phyloP scores from a whole-genome alignment of 2,888 invertebrate species.

The Scrobipalpa atriplicella region DNA sequence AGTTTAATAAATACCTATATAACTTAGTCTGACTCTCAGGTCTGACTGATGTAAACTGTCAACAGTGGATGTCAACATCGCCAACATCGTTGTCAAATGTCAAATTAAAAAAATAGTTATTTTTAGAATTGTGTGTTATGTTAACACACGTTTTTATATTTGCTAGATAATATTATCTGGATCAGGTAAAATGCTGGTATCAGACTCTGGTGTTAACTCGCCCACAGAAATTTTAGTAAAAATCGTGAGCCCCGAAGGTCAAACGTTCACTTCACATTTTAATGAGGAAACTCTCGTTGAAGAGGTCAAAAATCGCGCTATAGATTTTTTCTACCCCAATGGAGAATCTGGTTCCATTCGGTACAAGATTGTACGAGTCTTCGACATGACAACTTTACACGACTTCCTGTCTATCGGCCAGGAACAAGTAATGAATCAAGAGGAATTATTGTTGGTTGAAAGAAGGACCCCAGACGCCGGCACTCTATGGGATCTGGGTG shows the following conservation, averaged over 20 bases:
- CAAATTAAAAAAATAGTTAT: too few relatives aligned
- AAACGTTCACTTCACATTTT: constrained; percentile 61
- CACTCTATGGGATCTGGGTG: constrained; percentile 69
- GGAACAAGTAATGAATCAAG: constrained; percentile 65
- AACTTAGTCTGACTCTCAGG: too few relatives aligned
- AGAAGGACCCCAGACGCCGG: constrained; percentile 67
- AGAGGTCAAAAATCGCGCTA: constrained; percentile 67
- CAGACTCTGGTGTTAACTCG: constrained; percentile 56
- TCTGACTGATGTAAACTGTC: too few relatives aligned
- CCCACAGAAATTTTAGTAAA: constrained; percentile 61
- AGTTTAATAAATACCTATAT: too few relatives aligned
- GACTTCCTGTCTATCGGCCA: constrained; percentile 69
- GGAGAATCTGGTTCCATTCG: constrained; percentile 64
- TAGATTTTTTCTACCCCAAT: constrained; percentile 70
- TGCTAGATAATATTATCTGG: not conserved
- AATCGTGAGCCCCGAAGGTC: constrained; percentile 70
- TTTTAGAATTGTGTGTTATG: too few relatives aligned
- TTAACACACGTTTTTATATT: not conserved
- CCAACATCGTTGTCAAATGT: too few relatives aligned
- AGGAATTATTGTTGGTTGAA: constrained; percentile 69
- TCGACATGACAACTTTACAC: constrained; percentile 65
- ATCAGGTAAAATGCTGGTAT: constrained; percentile 57
- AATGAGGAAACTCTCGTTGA: constrained; percentile 69
- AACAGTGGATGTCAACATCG: too few relatives aligned
- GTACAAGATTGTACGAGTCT: constrained; percentile 69